Evolutionary conservation across 2,888 invertebrate genomes (phyloP), one percentile per base, ranked within the genome.

Genomic region (Leucophenga montana): DNA sequence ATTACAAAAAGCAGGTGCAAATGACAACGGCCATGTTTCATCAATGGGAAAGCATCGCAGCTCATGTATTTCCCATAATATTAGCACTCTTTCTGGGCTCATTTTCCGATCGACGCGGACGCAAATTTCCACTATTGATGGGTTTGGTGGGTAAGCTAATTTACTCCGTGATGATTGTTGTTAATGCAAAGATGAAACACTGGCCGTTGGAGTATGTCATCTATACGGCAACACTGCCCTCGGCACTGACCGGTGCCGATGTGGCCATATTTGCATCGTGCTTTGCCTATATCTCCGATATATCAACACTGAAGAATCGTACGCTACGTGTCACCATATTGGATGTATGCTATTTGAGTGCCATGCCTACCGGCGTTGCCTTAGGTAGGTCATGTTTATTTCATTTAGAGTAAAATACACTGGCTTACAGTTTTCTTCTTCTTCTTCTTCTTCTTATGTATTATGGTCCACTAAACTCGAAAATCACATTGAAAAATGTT

Each of bases 351-450:
- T 95, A 96, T 83, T 91, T 97, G 77, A 92, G 93, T 69, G 94
- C 97, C 0, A 94, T 95, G 92, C 96, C 96, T 0, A 90, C 92
- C 0, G 97, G 97, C 56, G 92, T 95, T 6, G 94, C 94, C 31
- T 83, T 94, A 72, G 95, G 94, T 90, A 90, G 90, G 83, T 80
- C 48, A 48, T 14, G 1, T 48, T 16, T 13, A n/a, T 48, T 48
- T 5, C n/a, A 54, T 16, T 14, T 14, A 11, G 20, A 54, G 75
- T 88, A 56, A 75, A 48, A 3, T 18, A 4, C 18, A 9, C 16
- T 59, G 16, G 20, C 6, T 18, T n/a, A n/a, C n/a, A n/a, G n/a
- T n/a, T n/a, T n/a, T n/a, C n/a, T n/a, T n/a, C n/a, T n/a, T n/a
- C n/a, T n/a, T n/a, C n/a, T n/a, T n/a, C n/a, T n/a, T n/a, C n/a